Conservation (phyloP, 1,140 invertebrate genomes). For the Bombus cullumanus region DNA sequence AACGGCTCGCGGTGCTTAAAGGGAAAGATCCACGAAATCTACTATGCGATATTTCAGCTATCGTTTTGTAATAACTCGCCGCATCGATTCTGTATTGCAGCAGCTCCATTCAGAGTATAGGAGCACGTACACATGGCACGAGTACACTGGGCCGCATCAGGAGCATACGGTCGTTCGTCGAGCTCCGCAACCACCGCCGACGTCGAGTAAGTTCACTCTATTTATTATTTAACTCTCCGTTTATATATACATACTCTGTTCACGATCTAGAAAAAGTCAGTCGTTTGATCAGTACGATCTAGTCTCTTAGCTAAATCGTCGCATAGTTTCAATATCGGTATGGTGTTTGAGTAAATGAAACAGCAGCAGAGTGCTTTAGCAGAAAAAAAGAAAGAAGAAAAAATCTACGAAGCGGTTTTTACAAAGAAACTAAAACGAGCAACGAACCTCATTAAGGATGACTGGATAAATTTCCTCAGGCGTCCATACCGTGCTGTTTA, state of each 20-base stretch:
- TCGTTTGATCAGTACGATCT: constrained; percentile 34
- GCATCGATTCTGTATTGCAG: constrained; percentile 80
- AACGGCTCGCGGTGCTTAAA: neutral
- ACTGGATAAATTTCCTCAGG: constrained; percentile 26
- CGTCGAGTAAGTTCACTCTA: constrained; percentile 80
- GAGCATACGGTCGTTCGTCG: constrained; percentile 86
- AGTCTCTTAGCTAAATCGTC: constrained; percentile 32
- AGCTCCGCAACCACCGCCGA: constrained; percentile 84
- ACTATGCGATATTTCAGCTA: neutral
- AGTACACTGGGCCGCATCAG: constrained; percentile 89
- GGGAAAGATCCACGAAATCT: neutral
- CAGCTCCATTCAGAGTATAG: constrained; percentile 95
- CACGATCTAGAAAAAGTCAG: constrained; percentile 30
- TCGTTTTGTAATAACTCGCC: neutral
- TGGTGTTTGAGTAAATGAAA: constrained; percentile 28
- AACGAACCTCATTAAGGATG: neutral
- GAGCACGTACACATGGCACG: constrained; percentile 96
- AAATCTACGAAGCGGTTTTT: neutral
- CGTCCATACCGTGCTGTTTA: constrained; percentile 18
- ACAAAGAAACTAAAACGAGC: neutral
- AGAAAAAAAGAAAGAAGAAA: neutral
- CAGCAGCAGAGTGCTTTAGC: no score
- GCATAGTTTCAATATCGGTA: constrained; percentile 24
- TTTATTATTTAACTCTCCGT: constrained; percentile 11
- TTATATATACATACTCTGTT: constrained; percentile 28